phyloP scores from a whole-genome alignment of 2,797 vertebrate species.

The Anas georgica region DNA sequence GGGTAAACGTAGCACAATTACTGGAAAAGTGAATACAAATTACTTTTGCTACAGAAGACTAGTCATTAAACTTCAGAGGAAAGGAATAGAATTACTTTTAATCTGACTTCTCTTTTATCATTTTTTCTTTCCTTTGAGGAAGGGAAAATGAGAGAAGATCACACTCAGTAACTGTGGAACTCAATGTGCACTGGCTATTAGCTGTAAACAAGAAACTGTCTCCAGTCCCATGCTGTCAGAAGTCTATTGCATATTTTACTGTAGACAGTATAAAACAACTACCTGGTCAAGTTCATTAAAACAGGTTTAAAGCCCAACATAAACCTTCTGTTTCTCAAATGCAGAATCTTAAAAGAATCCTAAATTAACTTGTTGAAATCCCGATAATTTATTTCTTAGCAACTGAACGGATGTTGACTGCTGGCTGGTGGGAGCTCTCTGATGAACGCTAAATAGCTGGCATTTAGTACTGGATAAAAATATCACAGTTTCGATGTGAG shows the following conservation, averaged over 20 bases:
- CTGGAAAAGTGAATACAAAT: neutral
- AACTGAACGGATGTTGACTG: neutral
- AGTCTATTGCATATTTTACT: neutral
- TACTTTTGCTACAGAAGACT: neutral
- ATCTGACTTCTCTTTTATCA: conserved; percentile 7
- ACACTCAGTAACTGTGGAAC: neutral
- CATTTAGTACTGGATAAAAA: conserved; percentile 26
- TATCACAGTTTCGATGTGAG: neutral
- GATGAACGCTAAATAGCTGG: neutral
- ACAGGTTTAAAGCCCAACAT: conserved; percentile 2
- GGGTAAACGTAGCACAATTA: neutral
- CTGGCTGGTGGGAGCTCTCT: neutral
- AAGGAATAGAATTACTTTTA: neutral
- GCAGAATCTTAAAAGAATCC: neutral
- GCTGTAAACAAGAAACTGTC: neutral
- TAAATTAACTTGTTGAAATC: neutral
- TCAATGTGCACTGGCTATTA: neutral
- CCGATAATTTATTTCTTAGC: neutral
- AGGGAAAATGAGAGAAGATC: neutral
- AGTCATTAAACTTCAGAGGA: neutral
- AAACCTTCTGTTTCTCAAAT: neutral
- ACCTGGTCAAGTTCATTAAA: neutral
- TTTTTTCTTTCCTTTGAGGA: neutral
- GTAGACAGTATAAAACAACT: neutral
- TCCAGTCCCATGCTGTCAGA: neutral